Percentiles rank a stretch among this genome's conserved stretches.
phyloP scores from a whole-genome alignment of 2,888 invertebrate genomes.

The Hemithea aestivaria region DNA sequence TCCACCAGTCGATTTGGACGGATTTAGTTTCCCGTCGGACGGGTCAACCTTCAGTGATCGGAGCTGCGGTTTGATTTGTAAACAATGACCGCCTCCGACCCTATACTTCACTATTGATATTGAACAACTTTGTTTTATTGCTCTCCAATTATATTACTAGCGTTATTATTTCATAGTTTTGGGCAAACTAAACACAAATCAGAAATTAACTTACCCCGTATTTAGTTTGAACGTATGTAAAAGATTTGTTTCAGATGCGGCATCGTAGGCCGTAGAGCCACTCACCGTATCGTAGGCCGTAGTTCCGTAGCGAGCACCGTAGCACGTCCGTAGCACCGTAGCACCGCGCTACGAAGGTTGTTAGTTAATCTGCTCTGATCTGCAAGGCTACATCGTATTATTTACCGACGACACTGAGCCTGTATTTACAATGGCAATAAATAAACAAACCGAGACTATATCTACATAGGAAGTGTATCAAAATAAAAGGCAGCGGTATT shows the following conservation, averaged over 20 bases:
- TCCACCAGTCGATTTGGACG: constrained; percentile 52
- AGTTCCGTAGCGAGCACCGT: constrained; percentile 33
- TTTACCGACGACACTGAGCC: too few species aligned
- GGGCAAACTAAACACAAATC: too few species aligned
- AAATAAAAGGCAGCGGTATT: constrained; percentile 4
- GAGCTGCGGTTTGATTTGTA: constrained; percentile 34
- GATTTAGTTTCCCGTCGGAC: constrained; percentile 51
- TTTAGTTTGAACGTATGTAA: too few species aligned
- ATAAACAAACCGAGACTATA: too few species aligned
- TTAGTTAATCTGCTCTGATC: constrained; percentile 45
- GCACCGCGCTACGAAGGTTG: constrained; percentile 52
- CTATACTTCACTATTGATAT: constrained; percentile 19
- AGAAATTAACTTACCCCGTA: too few species aligned
- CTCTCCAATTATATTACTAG: too few species aligned
- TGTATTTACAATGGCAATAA: too few species aligned
- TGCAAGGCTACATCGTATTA: too few species aligned
- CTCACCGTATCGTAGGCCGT: constrained; percentile 29
- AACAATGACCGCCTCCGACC: constrained; percentile 28
- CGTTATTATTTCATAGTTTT: too few species aligned
- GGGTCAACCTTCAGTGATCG: constrained; percentile 34
- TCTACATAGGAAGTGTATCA: background rate
- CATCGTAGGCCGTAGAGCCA: constrained; percentile 32
- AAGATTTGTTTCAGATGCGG: too few species aligned
- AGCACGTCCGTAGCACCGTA: constrained; percentile 35
- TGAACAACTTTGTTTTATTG: constrained; percentile 13